Evolutionary conservation across 2,113 vertebrate species (phyloP).

Genomic region (Aptenodytes forsteri): DNA sequence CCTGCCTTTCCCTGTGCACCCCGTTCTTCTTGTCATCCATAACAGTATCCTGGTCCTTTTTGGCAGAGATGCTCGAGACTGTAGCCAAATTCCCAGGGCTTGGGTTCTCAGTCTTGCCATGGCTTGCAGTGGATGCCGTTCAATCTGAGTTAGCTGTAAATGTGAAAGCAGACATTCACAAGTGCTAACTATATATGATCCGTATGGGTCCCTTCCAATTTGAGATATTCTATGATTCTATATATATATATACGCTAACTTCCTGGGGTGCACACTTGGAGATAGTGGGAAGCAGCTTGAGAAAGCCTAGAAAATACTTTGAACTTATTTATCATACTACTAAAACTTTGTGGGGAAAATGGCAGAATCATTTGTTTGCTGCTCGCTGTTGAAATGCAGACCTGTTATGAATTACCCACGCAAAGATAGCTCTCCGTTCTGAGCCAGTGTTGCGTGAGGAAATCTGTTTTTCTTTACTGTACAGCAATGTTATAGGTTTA

Average conservation of each 20-base stretch:
- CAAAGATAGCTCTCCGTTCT: not conserved
- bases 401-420: not conserved
- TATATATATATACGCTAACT: not conserved
- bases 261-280: rapidly evolving
- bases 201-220: not conserved
- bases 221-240: not conserved
- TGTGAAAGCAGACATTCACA: not conserved
- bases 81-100: not conserved
- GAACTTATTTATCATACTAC: not conserved
- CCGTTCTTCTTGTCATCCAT: not conserved
- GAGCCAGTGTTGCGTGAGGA: not conserved
- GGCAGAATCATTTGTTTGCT: not conserved
- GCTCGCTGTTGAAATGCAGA: not conserved
- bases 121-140: not conserved
- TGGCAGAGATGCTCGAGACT: not conserved
- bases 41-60: not conserved
- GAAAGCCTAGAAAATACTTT: not conserved
- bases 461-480: not conserved
- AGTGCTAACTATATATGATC: not conserved
- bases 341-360: not conserved
- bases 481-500: not conserved
- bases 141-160: not conserved
- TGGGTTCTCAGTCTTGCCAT: not conserved
- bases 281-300: not conserved
- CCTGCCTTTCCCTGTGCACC: not conserved